These are phyloP conservation scores for Caenorhabditis elegans DNA, from an alignment of 1,140 invertebrate species.

Conservation along the genomic window WBcel235 BX284606.5:3865001-3865500, in stretches of 20 bases:
- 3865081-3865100: slow-evolving; percentile 1
- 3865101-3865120: slow-evolving; percentile 13
- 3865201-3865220: background rate
- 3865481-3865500: background rate
- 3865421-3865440: too few relatives aligned
- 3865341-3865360: slow-evolving; percentile 1
- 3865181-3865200: slow-evolving; percentile 29
- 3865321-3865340: slow-evolving; percentile 16
- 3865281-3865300: background rate
- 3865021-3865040: slow-evolving; percentile 24
- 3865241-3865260: background rate
- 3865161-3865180: background rate
- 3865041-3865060: background rate
- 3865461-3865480: background rate
- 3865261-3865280: slow-evolving; percentile 16
- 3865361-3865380: too few relatives aligned
- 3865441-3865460: background rate
- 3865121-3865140: slow-evolving; percentile 21
- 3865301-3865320: background rate
- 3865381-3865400: too few relatives aligned
- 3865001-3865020: background rate
- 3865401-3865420: too few relatives aligned
- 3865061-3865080: background rate
- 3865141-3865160: background rate
- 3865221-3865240: background rate